phyloP scores from a whole-genome alignment of 2,888 invertebrate species.

The Merodon equestris region DNA sequence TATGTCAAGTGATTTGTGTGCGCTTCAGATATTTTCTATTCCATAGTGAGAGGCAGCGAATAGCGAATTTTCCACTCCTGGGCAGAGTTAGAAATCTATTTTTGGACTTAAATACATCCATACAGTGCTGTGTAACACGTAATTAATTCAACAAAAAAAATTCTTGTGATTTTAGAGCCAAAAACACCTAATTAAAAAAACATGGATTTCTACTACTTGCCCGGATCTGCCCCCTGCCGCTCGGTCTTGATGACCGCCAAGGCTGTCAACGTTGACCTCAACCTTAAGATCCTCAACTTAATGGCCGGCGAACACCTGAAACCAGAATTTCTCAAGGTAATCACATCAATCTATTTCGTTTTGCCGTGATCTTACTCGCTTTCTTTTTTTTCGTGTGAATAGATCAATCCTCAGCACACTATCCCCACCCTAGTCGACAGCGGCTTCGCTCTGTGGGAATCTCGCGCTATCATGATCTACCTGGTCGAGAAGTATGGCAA shows the following conservation, averaged over 20 bases:
- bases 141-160: too few relatives aligned
- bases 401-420: slow-evolving; percentile 91
- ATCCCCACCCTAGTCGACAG: slow-evolving; percentile 91
- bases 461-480: slow-evolving; percentile 90
- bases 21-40: too few relatives aligned
- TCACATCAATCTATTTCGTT: background rate
- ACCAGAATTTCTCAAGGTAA: slow-evolving; percentile 85
- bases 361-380: background rate
- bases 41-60: too few relatives aligned
- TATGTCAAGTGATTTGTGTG: too few relatives aligned
- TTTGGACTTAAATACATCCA: too few relatives aligned
- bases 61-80: too few relatives aligned
- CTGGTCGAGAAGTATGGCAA: slow-evolving; percentile 90
- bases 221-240: slow-evolving; percentile 84
- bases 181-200: slow-evolving; percentile 8
- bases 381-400: background rate
- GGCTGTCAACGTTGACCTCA: slow-evolving; percentile 83
- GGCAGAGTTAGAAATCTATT: too few relatives aligned
- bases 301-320: slow-evolving; percentile 84
- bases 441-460: slow-evolving; percentile 90
- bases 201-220: slow-evolving; percentile 84
- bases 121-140: too few relatives aligned
- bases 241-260: slow-evolving; percentile 83
- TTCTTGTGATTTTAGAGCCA: background rate
- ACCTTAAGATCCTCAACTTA: slow-evolving; percentile 82